Evolutionary conservation across 1,140 invertebrate species (phyloP), one percentile per base, ranked within the genome.

Genomic region (Agrilus planipennis): DNA sequence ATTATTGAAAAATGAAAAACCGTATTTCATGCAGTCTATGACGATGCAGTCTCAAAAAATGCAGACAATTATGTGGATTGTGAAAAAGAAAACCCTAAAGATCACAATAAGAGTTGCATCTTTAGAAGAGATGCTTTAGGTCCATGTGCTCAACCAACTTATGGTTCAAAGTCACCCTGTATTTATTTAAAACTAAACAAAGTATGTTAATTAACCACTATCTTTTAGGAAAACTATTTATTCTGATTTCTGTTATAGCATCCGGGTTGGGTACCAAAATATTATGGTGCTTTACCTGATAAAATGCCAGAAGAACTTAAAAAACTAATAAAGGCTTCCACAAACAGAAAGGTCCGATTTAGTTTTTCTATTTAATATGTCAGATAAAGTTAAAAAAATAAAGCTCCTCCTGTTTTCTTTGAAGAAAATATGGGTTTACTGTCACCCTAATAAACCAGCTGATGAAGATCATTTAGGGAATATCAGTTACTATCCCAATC

Each of bases 121-220:
- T 42, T 42, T 35, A 22, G 2, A 9, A 42, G 19, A 10, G n/a
- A 27, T n/a, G 31, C 34, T 19, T n/a, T 42, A 6, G 40, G 40
- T 28, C 40, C 40, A 28, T 42, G 40, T 17, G 40, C 31, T 12
- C 19, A n/a, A 19, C 16, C 12, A 6, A 34, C 18, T 22, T 42
- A 34, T 18, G 40, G 40, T 9, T 42, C 25, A 16, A 18, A 28
- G 7, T 25, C 34, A 19, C 40, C 40, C 7, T 42, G 40, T 15
- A 35, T 42, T 12, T 42, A 42, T 25, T 23, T 42, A 29, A 42
- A 42, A 42, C 11, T 42, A 27, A 42, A 42, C 20, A 42, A 35
- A 21, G 34, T 20, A 4, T 12, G 15, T 25, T 25, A 5, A 6
- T 6, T 6, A 6, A 25, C 22, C 11, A 11, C 22, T n/a, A n/a